Percentiles rank a stretch among this genome's conserved stretches.
Evolutionary conservation across 2,113 vertebrate species (phyloP).

Genomic region (Caretta caretta): DNA sequence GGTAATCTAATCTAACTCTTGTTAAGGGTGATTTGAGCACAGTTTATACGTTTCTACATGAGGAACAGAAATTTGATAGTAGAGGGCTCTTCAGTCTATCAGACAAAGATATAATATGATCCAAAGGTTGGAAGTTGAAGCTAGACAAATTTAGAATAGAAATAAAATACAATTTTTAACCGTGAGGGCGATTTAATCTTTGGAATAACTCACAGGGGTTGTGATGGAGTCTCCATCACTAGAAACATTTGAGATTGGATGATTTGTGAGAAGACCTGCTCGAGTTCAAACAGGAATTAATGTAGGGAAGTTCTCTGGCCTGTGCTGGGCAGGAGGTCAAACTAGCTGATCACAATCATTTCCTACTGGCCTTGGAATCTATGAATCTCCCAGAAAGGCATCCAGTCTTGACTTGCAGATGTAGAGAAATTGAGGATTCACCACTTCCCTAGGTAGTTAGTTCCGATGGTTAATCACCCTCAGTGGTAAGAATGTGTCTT

Average conservation of each 20-base stretch:
- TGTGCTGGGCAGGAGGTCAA: neutral
- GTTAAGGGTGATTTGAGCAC: neutral
- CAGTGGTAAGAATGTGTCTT: neutral
- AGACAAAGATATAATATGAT: neutral
- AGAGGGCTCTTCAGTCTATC: neutral
- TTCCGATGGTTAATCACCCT: neutral
- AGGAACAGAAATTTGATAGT: neutral
- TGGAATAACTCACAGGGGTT: neutral
- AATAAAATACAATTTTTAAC: neutral
- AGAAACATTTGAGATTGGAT: neutral
- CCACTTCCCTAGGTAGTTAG: neutral
- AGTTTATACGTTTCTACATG: neutral
- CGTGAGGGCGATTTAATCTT: neutral
- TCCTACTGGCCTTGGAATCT: neutral
- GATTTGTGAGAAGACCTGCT: neutral
- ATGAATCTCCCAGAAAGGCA: neutral
- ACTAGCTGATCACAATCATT: neutral
- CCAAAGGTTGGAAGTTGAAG: neutral
- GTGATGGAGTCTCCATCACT: neutral
- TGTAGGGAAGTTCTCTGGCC: neutral
- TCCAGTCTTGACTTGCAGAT: neutral
- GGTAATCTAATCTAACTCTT: too few species aligned
- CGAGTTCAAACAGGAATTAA: neutral
- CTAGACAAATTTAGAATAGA: neutral
- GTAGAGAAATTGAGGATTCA: neutral